These are phyloP conservation scores for sheep (Ovis aries) DNA, from an alignment of 2,113 vertebrate genomes.

Conservation along the genomic window DNA sequence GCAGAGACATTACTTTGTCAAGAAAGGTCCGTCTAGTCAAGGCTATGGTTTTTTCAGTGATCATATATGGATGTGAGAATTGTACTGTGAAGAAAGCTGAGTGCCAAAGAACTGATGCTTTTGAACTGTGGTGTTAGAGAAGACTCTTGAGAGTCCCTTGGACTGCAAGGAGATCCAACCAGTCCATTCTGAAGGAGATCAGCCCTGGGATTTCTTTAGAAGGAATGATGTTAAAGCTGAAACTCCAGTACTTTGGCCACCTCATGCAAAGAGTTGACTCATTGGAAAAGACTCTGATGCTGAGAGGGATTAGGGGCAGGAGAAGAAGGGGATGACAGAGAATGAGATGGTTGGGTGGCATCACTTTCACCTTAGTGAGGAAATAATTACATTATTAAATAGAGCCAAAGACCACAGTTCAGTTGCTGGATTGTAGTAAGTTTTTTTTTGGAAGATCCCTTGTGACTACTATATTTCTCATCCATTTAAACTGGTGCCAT, in stretches of 20 bases:
- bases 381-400: neutral
- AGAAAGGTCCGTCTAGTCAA: neutral
- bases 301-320: neutral
- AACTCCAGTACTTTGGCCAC: neutral
- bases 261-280: neutral
- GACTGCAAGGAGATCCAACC: neutral
- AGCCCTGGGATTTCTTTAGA: neutral
- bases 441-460: neutral
- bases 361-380: neutral
- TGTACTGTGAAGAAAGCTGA: neutral
- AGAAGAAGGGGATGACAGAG: neutral
- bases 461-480: neutral
- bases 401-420: neutral
- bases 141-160: neutral
- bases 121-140: neutral
- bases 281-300: neutral
- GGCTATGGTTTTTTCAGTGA: neutral
- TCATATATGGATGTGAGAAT: neutral
- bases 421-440: neutral
- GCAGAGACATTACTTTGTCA: neutral
- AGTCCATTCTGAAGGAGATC: neutral
- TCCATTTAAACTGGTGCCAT: neutral
- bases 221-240: neutral
- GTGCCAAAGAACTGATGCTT: accelerated
- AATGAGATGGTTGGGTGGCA: neutral